Evolutionary conservation across 2,113 vertebrate species (phyloP).

Genomic region (Hucho hucho): DNA sequence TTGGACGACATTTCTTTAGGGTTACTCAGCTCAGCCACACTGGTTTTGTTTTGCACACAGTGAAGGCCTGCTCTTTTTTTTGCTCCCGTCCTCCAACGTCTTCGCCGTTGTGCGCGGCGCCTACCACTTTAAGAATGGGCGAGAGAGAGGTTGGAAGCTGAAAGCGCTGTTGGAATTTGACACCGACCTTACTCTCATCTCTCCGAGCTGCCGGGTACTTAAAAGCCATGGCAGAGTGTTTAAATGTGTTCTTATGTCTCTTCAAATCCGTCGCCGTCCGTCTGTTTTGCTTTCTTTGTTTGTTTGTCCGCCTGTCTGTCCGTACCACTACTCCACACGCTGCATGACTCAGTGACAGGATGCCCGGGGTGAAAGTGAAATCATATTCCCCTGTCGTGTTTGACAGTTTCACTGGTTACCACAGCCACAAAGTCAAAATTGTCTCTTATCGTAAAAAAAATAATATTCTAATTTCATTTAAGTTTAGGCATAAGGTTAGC

Average conservation of each 20-base stretch:
- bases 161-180: constrained; percentile 4
- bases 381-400: background rate
- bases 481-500: too few species aligned
- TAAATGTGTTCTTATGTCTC: background rate
- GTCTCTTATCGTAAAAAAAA: too few species aligned
- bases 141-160: background rate
- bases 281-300: background rate
- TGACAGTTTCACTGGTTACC: too few species aligned
- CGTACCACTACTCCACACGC: background rate
- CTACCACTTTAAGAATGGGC: constrained; percentile 22
- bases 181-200: constrained; percentile 68
- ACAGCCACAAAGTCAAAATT: too few species aligned
- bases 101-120: background rate
- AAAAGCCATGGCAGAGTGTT: constrained; percentile 55
- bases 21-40: too few species aligned
- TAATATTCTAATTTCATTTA: too few species aligned
- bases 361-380: constrained; percentile 66
- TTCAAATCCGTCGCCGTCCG: background rate
- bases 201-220: constrained; percentile 63
- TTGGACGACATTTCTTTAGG: too few species aligned
- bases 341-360: background rate
- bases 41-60: too few species aligned
- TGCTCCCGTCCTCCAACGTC: background rate
- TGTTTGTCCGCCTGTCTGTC: background rate
- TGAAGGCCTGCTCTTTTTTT: background rate